A percentile compares a stretch with the other conserved stretches of the same genome.
phyloP scores from a whole-genome alignment of 2,113 vertebrate genomes.

The Anser brachyrhynchus region DNA sequence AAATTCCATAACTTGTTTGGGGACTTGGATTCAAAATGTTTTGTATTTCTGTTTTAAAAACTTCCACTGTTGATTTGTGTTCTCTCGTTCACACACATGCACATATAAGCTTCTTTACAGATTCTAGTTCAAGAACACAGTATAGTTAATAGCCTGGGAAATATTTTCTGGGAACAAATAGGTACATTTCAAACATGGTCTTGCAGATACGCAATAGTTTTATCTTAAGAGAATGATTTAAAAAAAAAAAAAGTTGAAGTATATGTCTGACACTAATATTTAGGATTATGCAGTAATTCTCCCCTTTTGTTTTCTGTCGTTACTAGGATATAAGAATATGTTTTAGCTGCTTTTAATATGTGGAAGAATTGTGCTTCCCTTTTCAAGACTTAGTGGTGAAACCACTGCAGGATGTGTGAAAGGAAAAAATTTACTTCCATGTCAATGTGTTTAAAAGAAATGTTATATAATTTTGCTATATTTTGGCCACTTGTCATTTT shows the following conservation, averaged over 20 bases:
- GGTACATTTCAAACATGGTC: background rate
- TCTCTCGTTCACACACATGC: background rate
- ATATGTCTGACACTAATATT: background rate
- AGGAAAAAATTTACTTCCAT: background rate
- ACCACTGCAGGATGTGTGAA: background rate
- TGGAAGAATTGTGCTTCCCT: background rate
- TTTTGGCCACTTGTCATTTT: background rate
- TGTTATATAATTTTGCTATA: background rate
- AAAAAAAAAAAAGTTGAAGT: background rate
- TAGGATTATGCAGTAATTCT: background rate
- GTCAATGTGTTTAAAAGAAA: background rate
- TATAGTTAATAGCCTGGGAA: background rate
- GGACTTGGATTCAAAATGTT: background rate
- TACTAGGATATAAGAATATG: background rate
- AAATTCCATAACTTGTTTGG: background rate
- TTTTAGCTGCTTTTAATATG: background rate
- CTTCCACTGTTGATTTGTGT: background rate
- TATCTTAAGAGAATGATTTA: background rate
- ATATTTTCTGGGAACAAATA: background rate
- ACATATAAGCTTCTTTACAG: accelerated
- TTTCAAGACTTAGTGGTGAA: background rate
- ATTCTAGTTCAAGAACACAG: background rate
- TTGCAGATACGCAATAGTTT: background rate
- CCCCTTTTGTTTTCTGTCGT: background rate
- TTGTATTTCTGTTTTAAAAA: background rate